Conservation (phyloP, 2,888 invertebrate genomes). For the Cosmopolites sordidus region DNA sequence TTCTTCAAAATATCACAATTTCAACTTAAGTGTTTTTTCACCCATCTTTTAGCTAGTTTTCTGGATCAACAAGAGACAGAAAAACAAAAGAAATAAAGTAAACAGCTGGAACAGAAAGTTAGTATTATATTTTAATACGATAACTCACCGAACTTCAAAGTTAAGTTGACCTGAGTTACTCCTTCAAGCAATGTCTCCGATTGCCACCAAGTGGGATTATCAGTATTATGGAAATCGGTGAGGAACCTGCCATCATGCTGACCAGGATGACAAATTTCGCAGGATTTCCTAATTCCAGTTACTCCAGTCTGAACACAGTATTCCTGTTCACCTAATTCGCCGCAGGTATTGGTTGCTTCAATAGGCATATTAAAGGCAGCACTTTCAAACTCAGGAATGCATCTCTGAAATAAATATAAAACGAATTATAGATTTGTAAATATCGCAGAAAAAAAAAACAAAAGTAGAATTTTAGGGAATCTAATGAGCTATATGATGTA, state of each 20-base stretch:
- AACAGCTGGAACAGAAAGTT: too few relatives aligned
- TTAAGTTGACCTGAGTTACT: conserved; percentile 83
- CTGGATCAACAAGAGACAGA: too few relatives aligned
- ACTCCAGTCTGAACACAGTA: conserved; percentile 91
- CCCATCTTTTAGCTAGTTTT: neutral
- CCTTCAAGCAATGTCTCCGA: conserved; percentile 96
- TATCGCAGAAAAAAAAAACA: too few relatives aligned
- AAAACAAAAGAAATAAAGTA: too few relatives aligned
- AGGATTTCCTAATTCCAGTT: conserved; percentile 63
- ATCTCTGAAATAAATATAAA: conserved; percentile 62
- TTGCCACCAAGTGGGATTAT: conserved; percentile 95
- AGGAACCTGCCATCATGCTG: conserved; percentile 72
- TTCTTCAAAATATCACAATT: too few relatives aligned
- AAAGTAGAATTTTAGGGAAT: too few relatives aligned
- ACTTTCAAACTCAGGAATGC: conserved; percentile 94
- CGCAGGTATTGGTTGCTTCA: conserved; percentile 95
- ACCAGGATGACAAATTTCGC: conserved; percentile 69
- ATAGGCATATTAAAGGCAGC: conserved; percentile 87
- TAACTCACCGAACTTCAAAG: conserved; percentile 37
- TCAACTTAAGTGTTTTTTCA: neutral
- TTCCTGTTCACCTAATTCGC: conserved; percentile 70
- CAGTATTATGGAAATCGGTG: conserved; percentile 88
- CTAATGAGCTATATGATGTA: too few relatives aligned
- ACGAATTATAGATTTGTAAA: too few relatives aligned
- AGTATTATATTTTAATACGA: too few relatives aligned